Percentiles rank a stretch among this genome's conserved stretches.
phyloP scores from a whole-genome alignment of 2,797 vertebrate genomes.

The Ambastaia sidthimunki region DNA sequence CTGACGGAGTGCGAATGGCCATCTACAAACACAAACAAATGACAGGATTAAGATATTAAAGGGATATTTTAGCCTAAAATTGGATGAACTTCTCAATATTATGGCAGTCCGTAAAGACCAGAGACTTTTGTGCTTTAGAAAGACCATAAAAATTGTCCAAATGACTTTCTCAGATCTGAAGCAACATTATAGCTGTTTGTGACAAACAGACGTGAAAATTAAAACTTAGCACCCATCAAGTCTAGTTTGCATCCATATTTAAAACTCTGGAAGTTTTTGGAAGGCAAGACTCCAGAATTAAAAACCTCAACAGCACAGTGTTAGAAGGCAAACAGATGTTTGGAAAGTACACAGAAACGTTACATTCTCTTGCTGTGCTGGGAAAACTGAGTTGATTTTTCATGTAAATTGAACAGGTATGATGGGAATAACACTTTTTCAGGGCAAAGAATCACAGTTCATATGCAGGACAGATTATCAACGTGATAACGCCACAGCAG shows the following conservation, averaged over 20 bases:
- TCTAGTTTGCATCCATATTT: too few relatives aligned
- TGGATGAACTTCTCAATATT: neutral
- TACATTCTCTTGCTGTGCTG: neutral
- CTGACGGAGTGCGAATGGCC: neutral
- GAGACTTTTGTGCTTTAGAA: neutral
- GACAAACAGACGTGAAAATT: neutral
- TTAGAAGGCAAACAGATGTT: too few relatives aligned
- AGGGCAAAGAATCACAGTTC: conserved; percentile 12
- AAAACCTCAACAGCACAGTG: too few relatives aligned
- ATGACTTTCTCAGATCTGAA: neutral
- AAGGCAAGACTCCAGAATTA: too few relatives aligned
- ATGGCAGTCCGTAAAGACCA: neutral
- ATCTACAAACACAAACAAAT: neutral
- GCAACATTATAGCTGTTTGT: neutral
- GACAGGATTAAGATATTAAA: neutral
- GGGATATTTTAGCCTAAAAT: neutral
- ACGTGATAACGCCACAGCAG: conserved; percentile 31
- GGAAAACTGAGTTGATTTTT: neutral
- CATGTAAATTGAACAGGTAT: conserved; percentile 11
- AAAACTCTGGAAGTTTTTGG: too few relatives aligned
- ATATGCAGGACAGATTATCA: conserved; percentile 12
- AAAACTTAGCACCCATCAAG: too few relatives aligned
- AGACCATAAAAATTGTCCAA: neutral
- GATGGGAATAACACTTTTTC: neutral
- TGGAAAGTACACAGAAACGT: too few relatives aligned